Percentiles rank a stretch among this genome's conserved stretches.
These are phyloP conservation scores for Eremophila alpestris DNA, from an alignment of 2,797 vertebrate genomes.

Conservation along the genomic window DNA sequence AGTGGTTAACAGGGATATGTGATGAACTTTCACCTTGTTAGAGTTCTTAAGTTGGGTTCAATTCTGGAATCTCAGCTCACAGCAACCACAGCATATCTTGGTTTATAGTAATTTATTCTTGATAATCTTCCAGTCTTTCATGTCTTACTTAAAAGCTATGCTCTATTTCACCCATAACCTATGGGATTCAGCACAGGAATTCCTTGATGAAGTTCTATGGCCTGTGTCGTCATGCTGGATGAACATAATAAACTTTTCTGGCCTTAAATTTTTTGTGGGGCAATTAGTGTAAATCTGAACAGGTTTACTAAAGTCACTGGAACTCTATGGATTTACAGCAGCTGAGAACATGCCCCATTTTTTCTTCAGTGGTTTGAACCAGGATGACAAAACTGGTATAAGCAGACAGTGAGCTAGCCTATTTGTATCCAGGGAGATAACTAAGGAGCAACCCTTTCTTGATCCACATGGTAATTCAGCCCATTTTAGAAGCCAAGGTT, in stretches of 20 bases:
- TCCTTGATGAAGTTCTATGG: neutral
- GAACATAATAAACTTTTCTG: neutral
- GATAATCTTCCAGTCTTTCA: neutral
- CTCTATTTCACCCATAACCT: neutral
- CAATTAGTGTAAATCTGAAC: neutral
- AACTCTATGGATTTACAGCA: neutral
- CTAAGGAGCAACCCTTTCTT: neutral
- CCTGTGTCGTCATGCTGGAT: neutral
- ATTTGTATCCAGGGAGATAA: neutral
- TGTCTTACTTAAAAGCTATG: neutral
- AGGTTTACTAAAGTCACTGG: neutral
- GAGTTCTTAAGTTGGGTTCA: neutral
- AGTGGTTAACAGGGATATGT: neutral
- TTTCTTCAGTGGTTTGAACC: neutral
- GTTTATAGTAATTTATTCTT: neutral
- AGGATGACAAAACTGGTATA: neutral
- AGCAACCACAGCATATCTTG: neutral
- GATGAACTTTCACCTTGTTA: neutral
- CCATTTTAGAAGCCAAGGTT: neutral
- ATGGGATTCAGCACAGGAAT: neutral
- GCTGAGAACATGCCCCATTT: neutral
- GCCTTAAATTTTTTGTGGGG: neutral
- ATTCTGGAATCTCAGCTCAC: neutral
- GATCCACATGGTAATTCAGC: neutral
- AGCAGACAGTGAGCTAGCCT: neutral